Conservation (phyloP, 37 sponge, comb jelly and placozoan genomes). For the Ephydatia muelleri region DNA sequence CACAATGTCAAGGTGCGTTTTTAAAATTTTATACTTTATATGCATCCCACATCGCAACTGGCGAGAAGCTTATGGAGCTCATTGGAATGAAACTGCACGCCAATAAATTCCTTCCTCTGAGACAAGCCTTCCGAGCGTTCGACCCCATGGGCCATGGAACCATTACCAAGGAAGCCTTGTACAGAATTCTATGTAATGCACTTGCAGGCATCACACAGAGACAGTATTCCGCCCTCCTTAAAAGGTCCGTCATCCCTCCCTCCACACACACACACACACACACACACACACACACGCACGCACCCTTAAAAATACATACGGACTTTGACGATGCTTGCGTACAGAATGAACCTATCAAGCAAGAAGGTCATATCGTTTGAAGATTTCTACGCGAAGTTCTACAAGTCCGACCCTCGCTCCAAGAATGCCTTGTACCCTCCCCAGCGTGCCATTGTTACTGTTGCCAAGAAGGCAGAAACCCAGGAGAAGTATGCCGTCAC, state of each 20-base stretch:
- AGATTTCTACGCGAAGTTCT: slow-evolving; percentile 42
- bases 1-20: too few relatives aligned
- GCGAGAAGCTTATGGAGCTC: neutral
- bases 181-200: slow-evolving; percentile 36
- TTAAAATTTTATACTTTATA: neutral
- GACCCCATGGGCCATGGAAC: slow-evolving; percentile 52
- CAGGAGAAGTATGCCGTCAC: neutral
- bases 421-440: neutral
- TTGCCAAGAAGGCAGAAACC: neutral
- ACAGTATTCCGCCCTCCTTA: slow-evolving; percentile 9
- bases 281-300: too few relatives aligned
- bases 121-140: slow-evolving; percentile 43
- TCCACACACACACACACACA: neutral
- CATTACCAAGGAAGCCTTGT: slow-evolving; percentile 43
- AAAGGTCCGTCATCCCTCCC: neutral
- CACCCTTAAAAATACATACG: neutral
- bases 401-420: neutral
- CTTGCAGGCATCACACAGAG: neutral
- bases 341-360: slow-evolving; percentile 20
- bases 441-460: neutral
- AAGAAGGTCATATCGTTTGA: slow-evolving; percentile 53
- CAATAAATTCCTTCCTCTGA: slow-evolving; percentile 4
- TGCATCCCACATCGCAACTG: neutral
- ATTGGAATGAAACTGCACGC: neutral
- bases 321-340: neutral